Conservation (phyloP, 1,140 invertebrate genomes). For the Monomorium pharaonis region DNA sequence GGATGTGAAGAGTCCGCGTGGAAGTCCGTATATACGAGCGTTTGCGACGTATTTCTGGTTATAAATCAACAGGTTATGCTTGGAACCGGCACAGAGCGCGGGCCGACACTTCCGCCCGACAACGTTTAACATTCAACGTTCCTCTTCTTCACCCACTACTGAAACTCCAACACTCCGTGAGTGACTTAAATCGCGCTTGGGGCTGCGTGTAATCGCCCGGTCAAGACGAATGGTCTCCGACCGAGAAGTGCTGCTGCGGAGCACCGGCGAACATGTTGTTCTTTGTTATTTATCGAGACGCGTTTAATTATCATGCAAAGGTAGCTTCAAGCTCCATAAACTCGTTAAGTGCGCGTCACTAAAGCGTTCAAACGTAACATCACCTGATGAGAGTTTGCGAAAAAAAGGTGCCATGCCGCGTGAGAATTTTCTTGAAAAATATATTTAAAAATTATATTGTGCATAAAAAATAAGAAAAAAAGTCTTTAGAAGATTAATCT, state of each 20-base stretch:
- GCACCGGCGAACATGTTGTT: constrained; percentile 1
- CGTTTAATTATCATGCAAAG: constrained; percentile 50
- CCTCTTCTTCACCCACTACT: constrained; percentile 75
- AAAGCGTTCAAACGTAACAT: constrained; percentile 7
- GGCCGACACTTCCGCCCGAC: constrained; percentile 72
- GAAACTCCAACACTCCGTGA: constrained; percentile 43
- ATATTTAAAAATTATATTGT: too few species aligned
- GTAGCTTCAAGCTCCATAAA: constrained; percentile 45
- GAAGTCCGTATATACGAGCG: neutral
- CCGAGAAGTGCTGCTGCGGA: neutral
- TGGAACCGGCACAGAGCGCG: constrained; percentile 45
- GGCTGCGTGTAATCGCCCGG: constrained; percentile 38
- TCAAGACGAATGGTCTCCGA: constrained; percentile 27
- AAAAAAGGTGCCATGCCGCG: neutral
- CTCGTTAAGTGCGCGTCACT: constrained; percentile 31
- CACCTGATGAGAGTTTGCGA: neutral
- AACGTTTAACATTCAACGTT: constrained; percentile 35
- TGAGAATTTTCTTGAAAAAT: constrained; percentile 12
- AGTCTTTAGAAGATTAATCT: neutral
- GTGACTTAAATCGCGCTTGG: constrained; percentile 47
- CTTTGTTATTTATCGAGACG: constrained; percentile 49
- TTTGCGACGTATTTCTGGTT: constrained; percentile 74
- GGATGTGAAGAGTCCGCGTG: neutral
- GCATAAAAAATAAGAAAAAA: too few species aligned
- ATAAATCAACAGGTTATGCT: constrained; percentile 82